A percentile compares a stretch with the other conserved stretches of the same genome.
Evolutionary conservation across 2,888 invertebrate species (phyloP).

Genomic region (Melangyna quadrimaculata): DNA sequence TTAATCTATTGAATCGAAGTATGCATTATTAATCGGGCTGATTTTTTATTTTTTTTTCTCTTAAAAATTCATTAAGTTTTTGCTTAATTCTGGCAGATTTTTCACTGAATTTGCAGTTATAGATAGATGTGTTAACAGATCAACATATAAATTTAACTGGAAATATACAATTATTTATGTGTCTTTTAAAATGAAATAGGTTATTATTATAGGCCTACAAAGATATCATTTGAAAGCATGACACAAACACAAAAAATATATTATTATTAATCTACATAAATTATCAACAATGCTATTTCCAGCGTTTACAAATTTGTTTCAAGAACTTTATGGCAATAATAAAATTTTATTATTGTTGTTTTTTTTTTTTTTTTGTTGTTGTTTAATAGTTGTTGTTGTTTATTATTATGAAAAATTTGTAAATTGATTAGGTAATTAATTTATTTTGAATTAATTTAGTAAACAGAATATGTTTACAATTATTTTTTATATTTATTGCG

Average conservation of each 20-base stretch:
- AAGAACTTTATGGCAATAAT: neutral
- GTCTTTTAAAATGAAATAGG: neutral
- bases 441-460: neutral
- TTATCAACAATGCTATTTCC: neutral
- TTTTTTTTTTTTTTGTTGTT: neutral
- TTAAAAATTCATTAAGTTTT: too few relatives aligned
- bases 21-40: too few relatives aligned
- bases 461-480: neutral
- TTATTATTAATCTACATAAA: neutral
- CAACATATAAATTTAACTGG: neutral
- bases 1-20: too few relatives aligned
- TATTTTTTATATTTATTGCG: neutral
- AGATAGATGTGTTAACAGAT: neutral
- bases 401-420: neutral
- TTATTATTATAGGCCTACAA: neutral
- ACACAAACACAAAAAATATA: neutral
- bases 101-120: neutral
- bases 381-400: neutral
- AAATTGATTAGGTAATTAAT: neutral
- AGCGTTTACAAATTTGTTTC: neutral
- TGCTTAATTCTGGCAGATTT: too few relatives aligned
- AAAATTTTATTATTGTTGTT: neutral
- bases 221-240: conserved; percentile 37
- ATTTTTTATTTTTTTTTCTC: too few relatives aligned
- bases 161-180: too few relatives aligned